These are phyloP conservation scores for Papilio polyxenes DNA, from an alignment of 1,140 invertebrate species.

Conservation along the genomic window DNA sequence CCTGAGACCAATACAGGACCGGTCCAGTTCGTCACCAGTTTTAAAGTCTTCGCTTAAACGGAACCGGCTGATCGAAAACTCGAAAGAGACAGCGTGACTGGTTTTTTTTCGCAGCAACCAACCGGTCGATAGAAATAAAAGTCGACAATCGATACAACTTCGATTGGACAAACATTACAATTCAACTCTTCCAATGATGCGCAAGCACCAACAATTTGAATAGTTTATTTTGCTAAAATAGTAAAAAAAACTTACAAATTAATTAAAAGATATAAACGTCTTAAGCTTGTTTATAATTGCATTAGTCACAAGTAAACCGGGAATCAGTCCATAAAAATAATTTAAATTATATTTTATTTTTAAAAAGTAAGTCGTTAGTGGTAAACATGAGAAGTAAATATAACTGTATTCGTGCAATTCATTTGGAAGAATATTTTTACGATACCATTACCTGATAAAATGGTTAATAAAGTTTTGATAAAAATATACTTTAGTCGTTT, in stretches of 20 bases:
- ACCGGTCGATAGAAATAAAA: constrained; percentile 52
- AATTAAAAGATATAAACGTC: neutral
- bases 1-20: constrained; percentile 26
- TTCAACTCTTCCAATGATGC: constrained; percentile 33
- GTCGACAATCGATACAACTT: constrained; percentile 36
- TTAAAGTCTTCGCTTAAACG: constrained; percentile 38
- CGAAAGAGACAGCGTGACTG: constrained; percentile 50
- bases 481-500: neutral
- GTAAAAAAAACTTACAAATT: neutral
- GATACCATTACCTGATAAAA: neutral
- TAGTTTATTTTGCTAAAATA: neutral
- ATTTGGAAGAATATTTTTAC: constrained; percentile 1
- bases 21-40: constrained; percentile 38
- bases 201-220: neutral
- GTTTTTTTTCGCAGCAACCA: constrained; percentile 52
- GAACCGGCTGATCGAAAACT: constrained; percentile 47
- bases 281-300: neutral
- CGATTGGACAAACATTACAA: constrained; percentile 30
- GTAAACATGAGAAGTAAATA: neutral
- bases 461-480: constrained; percentile 12
- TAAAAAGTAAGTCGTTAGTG: neutral
- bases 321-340: no score
- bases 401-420: neutral
- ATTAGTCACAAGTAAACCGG: no score
- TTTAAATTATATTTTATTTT: neutral